Evolutionary conservation across 1,140 invertebrate species (phyloP).

Genomic region (Bombus pyrosoma): DNA sequence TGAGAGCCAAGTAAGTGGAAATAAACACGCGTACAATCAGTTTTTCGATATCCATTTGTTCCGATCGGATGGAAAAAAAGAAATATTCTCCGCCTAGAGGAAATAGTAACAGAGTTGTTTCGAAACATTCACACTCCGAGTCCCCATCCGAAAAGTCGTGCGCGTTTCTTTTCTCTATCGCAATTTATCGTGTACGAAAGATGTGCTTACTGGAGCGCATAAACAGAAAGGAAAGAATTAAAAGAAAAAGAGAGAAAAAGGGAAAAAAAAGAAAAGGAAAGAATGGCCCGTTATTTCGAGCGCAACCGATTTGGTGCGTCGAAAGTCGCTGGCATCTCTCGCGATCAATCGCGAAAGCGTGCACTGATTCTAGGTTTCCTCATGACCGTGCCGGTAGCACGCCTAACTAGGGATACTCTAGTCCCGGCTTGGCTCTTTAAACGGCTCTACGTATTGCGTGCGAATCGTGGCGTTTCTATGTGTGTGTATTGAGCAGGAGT

Average conservation of each 20-base stretch:
- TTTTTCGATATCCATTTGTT: slow-evolving; percentile 2
- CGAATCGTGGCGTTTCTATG: slow-evolving; percentile 34
- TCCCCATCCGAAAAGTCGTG: neutral
- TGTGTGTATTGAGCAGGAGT: neutral
- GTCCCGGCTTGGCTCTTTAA: slow-evolving; percentile 68
- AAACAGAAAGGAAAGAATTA: slow-evolving; percentile 28
- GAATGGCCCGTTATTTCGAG: slow-evolving; percentile 50
- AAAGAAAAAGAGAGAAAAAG: neutral
- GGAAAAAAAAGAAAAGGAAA: slow-evolving; percentile 17
- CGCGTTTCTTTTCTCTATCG: neutral
- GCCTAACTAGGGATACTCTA: slow-evolving; percentile 58
- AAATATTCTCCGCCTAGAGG: neutral
- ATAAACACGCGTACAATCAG: slow-evolving; percentile 44
- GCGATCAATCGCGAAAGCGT: slow-evolving; percentile 41
- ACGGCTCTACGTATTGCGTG: slow-evolving; percentile 56
- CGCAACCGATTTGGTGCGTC: slow-evolving; percentile 33
- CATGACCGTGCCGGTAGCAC: slow-evolving; percentile 54
- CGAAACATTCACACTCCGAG: neutral
- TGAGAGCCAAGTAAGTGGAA: slow-evolving; percentile 71
- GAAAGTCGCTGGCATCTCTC: slow-evolving; percentile 36
- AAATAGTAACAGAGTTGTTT: neutral
- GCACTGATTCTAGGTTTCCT: slow-evolving; percentile 44
- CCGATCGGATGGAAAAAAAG: neutral
- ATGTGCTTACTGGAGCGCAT: slow-evolving; percentile 41
- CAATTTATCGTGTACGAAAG: slow-evolving; percentile 29